These are phyloP conservation scores for Corythornis leucogaster DNA, from an alignment of 2,797 vertebrate species.

Conservation along the genomic window DNA sequence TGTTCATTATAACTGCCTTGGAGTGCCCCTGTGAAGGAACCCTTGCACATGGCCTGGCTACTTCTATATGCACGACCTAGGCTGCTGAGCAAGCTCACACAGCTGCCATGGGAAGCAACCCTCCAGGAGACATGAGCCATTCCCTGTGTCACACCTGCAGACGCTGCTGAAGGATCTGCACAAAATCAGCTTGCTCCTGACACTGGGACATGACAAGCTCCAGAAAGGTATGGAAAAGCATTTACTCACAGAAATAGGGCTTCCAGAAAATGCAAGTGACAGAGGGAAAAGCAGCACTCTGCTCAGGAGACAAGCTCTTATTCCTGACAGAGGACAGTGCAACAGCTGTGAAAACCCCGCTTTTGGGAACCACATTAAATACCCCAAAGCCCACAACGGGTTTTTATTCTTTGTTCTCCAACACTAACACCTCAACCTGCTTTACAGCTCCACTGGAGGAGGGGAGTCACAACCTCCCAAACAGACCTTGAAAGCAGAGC, in stretches of 20 bases:
- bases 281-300: background rate
- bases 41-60: background rate
- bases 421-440: background rate
- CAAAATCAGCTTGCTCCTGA: background rate
- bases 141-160: background rate
- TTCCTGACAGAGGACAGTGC: background rate
- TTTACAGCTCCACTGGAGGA: background rate
- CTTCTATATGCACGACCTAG: background rate
- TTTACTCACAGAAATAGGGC: background rate
- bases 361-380: background rate
- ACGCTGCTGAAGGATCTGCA: background rate
- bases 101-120: background rate
- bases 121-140: background rate
- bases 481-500: background rate
- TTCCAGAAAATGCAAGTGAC: background rate
- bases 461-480: background rate
- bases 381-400: background rate
- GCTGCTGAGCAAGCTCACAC: background rate
- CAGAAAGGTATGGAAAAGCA: background rate
- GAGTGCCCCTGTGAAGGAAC: rapidly evolving
- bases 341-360: background rate
- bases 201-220: background rate
- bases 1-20: rapidly evolving
- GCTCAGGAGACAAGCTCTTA: background rate
- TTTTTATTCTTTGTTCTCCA: background rate